A percentile compares a stretch with the other conserved stretches of the same genome.
Conservation (phyloP, 2,888 invertebrate species). For the Nemoura dubitans region DNA sequence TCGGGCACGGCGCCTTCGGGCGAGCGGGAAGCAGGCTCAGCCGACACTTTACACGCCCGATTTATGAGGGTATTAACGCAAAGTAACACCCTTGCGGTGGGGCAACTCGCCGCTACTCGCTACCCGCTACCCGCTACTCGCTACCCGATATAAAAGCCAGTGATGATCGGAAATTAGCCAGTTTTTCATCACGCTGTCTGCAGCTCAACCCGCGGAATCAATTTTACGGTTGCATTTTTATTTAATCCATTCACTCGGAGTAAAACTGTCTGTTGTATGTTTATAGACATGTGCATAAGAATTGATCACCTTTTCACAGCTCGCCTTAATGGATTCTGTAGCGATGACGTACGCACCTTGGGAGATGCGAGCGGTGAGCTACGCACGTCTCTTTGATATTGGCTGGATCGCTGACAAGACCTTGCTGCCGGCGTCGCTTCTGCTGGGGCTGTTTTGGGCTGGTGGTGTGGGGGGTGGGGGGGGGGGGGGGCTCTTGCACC, state of each 20-base stretch:
- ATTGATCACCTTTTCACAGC: not conserved
- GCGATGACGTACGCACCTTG: not conserved
- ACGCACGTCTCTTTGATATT: not conserved
- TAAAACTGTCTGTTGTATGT: not conserved
- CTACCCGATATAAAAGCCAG: not conserved
- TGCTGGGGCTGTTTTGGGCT: not conserved
- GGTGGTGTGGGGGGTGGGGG: not conserved
- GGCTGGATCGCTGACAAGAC: not conserved
- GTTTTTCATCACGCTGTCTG: not conserved
- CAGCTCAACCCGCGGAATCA: not conserved
- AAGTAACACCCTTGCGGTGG: not conserved
- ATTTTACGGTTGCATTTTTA: not conserved
- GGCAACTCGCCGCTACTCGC: not conserved
- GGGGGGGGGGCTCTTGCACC: constrained; percentile 13
- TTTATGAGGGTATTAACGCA: not conserved
- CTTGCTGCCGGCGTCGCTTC: not conserved
- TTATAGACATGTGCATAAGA: not conserved
- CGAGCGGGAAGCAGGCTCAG: too few relatives aligned
- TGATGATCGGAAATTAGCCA: not conserved
- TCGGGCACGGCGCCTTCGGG: too few relatives aligned
- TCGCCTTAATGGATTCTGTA: not conserved
- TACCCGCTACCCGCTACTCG: too few relatives aligned
- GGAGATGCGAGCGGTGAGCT: not conserved
- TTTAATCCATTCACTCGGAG: not conserved
- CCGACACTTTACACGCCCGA: not conserved